Evolutionary conservation across 2,113 vertebrate genomes (phyloP).

Genomic region (Etia nguti): DNA sequence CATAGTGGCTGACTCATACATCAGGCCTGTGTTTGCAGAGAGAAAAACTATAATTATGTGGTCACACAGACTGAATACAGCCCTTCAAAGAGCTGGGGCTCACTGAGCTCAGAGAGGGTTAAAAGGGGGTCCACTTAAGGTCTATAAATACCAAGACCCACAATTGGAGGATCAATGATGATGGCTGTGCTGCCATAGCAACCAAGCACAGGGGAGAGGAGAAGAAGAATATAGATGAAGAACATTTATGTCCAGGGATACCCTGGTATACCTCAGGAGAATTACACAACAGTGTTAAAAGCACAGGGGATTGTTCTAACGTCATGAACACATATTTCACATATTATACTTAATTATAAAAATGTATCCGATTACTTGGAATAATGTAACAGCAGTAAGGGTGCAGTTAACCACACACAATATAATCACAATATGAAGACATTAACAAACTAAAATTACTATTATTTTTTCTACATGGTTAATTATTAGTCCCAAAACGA

Average conservation of each 20-base stretch:
- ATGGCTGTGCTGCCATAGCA: conserved; percentile 75
- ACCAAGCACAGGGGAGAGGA: conserved; percentile 54
- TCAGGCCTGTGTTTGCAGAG: conserved; percentile 16
- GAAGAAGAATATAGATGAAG: conserved; percentile 25
- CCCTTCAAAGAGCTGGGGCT: background rate
- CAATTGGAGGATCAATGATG: conserved; percentile 71
- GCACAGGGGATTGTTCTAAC: background rate
- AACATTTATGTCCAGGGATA: background rate
- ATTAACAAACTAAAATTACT: background rate
- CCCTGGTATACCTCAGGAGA: conserved; percentile 1
- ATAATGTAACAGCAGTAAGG: background rate
- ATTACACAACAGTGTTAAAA: background rate
- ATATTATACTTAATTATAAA: background rate
- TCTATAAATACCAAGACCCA: conserved; percentile 68
- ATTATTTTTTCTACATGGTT: background rate
- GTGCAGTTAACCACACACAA: background rate
- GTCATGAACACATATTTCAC: background rate
- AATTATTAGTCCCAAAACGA: background rate
- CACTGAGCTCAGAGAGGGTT: conserved; percentile 14
- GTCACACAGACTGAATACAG: background rate
- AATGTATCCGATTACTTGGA: background rate
- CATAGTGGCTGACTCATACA: background rate
- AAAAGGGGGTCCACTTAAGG: conserved; percentile 40
- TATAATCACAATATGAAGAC: background rate
- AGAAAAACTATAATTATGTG: conserved; percentile 32